Percentiles rank a stretch among this genome's conserved stretches.
These are phyloP conservation scores for Eupithecia centaureata DNA, from an alignment of 2,888 invertebrate genomes.

Conservation along the genomic window DNA sequence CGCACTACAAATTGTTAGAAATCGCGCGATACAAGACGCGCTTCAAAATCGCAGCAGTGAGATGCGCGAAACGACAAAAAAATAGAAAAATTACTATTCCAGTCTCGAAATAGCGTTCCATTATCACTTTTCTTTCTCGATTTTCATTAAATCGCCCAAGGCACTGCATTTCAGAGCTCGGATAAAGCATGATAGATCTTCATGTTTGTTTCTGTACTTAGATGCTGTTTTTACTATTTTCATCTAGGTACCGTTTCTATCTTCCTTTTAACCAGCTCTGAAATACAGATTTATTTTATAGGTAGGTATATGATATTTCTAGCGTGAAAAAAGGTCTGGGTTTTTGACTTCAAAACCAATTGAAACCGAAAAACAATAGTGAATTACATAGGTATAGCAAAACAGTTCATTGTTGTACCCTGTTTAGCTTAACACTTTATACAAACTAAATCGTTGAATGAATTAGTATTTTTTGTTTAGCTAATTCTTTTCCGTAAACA, in stretches of 20 bases:
- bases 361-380: too few species aligned
- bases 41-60: too few species aligned
- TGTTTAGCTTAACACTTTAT: too few species aligned
- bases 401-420: too few species aligned
- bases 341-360: too few species aligned
- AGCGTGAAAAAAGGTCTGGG: not conserved
- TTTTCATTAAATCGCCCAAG: not conserved
- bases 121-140: not conserved
- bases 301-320: not conserved
- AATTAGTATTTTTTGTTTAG: too few species aligned
- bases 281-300: too few species aligned
- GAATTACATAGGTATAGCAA: too few species aligned
- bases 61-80: not conserved
- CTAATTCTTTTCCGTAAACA: constrained; percentile 32
- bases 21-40: too few species aligned
- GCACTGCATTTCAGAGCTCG: not conserved
- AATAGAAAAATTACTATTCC: not conserved
- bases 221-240: not conserved
- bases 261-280: not conserved
- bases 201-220: too few species aligned
- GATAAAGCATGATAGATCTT: not conserved
- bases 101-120: not conserved
- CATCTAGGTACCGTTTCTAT: not conserved
- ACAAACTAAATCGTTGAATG: too few species aligned
- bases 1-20: too few species aligned